phyloP scores from a whole-genome alignment of 2,888 invertebrate genomes.

The Caradrina clavipalpis region DNA sequence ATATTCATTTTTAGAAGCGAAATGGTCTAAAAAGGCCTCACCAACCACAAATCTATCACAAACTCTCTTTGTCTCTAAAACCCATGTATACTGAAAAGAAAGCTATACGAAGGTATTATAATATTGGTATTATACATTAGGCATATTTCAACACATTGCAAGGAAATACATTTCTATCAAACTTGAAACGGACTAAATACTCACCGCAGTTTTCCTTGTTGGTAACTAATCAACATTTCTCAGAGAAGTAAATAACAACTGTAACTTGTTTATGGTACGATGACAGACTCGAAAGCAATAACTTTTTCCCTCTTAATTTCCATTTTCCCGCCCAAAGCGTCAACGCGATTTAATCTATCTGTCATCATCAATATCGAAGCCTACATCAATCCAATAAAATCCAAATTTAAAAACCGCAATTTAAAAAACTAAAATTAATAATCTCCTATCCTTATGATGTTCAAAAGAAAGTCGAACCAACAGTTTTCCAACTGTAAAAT shows the following conservation, averaged over 20 bases:
- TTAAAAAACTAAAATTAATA: conserved; percentile 21
- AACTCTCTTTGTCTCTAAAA: too few species aligned
- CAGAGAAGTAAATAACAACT: conserved; percentile 4
- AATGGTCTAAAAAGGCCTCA: too few species aligned
- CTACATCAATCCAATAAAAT: conserved; percentile 79
- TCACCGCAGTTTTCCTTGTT: background rate
- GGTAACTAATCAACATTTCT: conserved; percentile 6
- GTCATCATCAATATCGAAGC: conserved; percentile 82
- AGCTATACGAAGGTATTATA: too few species aligned
- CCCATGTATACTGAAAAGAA: too few species aligned
- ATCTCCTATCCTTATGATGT: conserved; percentile 54
- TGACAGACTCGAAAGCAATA: conserved; percentile 45
- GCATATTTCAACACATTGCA: background rate
- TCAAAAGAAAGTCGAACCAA: conserved; percentile 18
- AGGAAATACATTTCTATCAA: background rate
- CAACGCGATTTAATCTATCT: conserved; percentile 81
- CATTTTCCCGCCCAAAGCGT: conserved; percentile 83
- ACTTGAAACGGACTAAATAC: background rate
- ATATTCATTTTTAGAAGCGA: too few species aligned
- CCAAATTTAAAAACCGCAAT: conserved; percentile 56
- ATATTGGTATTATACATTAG: too few species aligned
- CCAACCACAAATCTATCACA: too few species aligned
- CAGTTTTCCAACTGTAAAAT: conserved; percentile 28
- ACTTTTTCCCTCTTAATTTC: conserved; percentile 71
- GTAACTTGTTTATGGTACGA: conserved; percentile 12